phyloP scores from a whole-genome alignment of 2,888 invertebrate species.

The Apoderus coryli region DNA sequence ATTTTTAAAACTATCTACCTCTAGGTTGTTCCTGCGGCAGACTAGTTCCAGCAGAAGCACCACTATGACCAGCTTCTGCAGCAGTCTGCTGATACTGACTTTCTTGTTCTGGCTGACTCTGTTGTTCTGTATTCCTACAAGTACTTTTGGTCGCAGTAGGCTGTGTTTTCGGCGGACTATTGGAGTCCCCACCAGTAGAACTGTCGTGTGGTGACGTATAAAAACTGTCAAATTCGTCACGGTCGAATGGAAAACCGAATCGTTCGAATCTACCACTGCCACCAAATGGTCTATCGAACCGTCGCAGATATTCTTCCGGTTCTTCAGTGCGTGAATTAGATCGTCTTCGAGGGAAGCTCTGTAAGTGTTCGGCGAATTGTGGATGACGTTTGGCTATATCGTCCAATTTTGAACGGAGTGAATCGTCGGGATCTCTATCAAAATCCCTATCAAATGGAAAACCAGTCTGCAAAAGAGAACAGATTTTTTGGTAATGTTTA shows the following conservation, averaged over 20 bases:
- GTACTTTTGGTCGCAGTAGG: too few relatives aligned
- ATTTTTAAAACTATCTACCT: too few relatives aligned
- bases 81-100: conserved; percentile 3
- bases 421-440: conserved; percentile 31
- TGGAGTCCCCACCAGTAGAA: conserved; percentile 14
- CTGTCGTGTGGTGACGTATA: conserved; percentile 12
- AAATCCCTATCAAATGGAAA: conserved; percentile 54
- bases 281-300: conserved; percentile 28
- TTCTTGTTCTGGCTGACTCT: conserved; percentile 4
- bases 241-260: conserved; percentile 27
- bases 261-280: conserved; percentile 24
- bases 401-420: conserved; percentile 43
- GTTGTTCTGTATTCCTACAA: too few relatives aligned
- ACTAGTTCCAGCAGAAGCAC: too few relatives aligned
- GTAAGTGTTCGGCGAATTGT: conserved; percentile 55
- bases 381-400: conserved; percentile 59
- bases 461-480: conserved; percentile 36
- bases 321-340: conserved; percentile 30
- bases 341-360: conserved; percentile 26
- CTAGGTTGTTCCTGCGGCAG: too few relatives aligned
- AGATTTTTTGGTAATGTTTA: conserved; percentile 1
- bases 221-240: too few relatives aligned
- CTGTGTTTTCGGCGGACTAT: too few relatives aligned
- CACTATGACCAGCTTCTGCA: too few relatives aligned
- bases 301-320: conserved; percentile 33